A percentile compares a stretch with the other conserved stretches of the same genome.
Evolutionary conservation across 2,113 vertebrate genomes (phyloP).

Genomic region (Sturnus vulgaris): DNA sequence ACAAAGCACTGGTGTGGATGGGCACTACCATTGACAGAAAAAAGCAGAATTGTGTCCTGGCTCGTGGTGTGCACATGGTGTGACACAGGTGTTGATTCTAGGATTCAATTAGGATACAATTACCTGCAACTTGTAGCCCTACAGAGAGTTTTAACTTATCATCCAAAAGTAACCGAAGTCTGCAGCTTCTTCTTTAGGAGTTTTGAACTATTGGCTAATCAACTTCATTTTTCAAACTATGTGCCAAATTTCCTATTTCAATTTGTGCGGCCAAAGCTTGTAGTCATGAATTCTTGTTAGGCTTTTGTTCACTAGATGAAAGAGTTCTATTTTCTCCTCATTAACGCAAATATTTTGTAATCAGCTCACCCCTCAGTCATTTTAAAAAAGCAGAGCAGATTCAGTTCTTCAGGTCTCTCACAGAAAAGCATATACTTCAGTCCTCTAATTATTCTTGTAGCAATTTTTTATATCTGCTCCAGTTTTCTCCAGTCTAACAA

Average conservation of each 20-base stretch:
- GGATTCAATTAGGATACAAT: background rate
- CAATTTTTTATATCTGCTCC: background rate
- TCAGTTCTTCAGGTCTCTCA: background rate
- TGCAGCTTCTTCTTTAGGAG: background rate
- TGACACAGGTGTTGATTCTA: fast-evolving
- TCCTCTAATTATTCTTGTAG: background rate
- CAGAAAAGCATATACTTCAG: background rate
- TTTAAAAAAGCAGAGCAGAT: background rate
- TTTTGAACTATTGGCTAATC: background rate
- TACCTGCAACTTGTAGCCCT: background rate
- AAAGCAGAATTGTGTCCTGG: background rate
- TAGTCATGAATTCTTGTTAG: constrained; percentile 10
- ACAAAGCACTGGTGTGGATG: background rate
- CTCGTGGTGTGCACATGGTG: fast-evolving
- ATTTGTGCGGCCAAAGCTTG: background rate
- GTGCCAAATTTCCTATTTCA: background rate
- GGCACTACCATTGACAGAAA: background rate
- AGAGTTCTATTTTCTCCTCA: constrained; percentile 20
- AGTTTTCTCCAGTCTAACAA: background rate
- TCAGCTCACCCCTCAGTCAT: background rate
- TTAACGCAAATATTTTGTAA: background rate
- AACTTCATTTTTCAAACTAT: background rate
- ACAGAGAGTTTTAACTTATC: background rate
- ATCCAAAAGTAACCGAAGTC: background rate
- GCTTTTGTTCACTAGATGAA: background rate